A percentile compares a stretch with the other conserved stretches of the same genome.
phyloP scores from a whole-genome alignment of 2,797 vertebrate species.

The Propithecus deckenii region DNA sequence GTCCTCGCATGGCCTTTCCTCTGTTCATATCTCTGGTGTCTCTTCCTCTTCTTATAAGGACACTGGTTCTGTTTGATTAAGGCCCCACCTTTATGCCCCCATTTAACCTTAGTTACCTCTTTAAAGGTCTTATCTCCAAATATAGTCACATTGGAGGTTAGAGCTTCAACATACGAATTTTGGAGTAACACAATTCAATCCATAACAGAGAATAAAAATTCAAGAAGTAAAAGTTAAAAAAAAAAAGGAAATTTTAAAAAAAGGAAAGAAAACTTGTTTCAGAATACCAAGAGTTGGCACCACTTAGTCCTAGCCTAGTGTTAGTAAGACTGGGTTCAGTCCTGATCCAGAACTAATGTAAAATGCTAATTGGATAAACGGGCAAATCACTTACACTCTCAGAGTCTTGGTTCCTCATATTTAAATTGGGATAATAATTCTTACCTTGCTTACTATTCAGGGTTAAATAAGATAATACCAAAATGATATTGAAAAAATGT shows the following conservation, averaged over 20 bases:
- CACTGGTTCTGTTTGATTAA: neutral
- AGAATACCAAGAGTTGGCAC: neutral
- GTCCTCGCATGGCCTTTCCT: neutral
- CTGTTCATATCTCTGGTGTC: neutral
- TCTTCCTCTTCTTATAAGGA: neutral
- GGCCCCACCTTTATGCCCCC: neutral
- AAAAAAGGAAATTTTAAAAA: neutral
- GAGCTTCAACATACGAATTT: neutral
- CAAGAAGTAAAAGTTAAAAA: neutral
- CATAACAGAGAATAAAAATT: neutral
- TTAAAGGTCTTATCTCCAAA: neutral
- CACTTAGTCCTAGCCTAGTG: neutral
- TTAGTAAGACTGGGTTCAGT: neutral
- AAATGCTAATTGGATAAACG: neutral
- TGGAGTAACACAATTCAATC: neutral
- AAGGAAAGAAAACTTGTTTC: neutral
- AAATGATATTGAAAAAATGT: neutral
- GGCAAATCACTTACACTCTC: neutral
- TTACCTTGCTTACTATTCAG: neutral
- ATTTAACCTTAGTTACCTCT: neutral
- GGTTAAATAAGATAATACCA: neutral
- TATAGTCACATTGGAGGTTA: neutral
- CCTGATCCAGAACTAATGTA: neutral
- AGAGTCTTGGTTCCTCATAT: neutral
- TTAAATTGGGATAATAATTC: neutral